Conservation (phyloP, 2,888 invertebrate genomes). For the Lithodes maja region DNA sequence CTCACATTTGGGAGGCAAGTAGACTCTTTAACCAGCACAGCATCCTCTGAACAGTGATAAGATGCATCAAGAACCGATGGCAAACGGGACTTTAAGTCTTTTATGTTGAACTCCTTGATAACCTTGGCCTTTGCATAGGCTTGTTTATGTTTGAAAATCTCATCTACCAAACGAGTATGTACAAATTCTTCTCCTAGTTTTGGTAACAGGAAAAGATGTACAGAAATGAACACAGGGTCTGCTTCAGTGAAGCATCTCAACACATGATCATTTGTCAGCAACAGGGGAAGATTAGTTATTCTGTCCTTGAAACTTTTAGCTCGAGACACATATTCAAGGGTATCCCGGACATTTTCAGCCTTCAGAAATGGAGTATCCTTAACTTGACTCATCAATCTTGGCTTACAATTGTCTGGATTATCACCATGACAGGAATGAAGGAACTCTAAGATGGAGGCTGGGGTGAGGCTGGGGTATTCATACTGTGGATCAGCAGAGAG, state of each 20-base stretch:
- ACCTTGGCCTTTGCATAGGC: background rate
- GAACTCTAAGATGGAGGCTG: background rate
- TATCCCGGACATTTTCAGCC: slow-evolving; percentile 1
- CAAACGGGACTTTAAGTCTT: slow-evolving; percentile 26
- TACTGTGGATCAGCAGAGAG: background rate
- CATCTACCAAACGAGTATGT: background rate
- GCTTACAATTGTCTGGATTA: slow-evolving; percentile 18
- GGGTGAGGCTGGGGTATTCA: slow-evolving; percentile 3
- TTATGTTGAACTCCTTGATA: slow-evolving; percentile 19
- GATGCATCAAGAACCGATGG: background rate
- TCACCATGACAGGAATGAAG: slow-evolving; percentile 30
- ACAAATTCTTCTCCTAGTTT: slow-evolving; percentile 33
- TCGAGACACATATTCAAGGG: slow-evolving; percentile 4
- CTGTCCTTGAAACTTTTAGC: background rate
- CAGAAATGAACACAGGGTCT: slow-evolving; percentile 42
- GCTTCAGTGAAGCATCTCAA: slow-evolving; percentile 19
- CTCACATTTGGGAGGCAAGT: background rate
- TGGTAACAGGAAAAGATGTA: slow-evolving; percentile 25
- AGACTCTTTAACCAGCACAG: background rate
- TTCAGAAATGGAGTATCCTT: slow-evolving; percentile 11
- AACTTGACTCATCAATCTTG: background rate
- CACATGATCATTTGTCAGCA: slow-evolving; percentile 33
- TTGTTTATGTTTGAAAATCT: background rate
- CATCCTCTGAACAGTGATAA: background rate
- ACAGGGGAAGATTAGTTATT: slow-evolving; percentile 25